Conservation (phyloP, 2,888 invertebrate genomes). For the Ctena decussata region DNA sequence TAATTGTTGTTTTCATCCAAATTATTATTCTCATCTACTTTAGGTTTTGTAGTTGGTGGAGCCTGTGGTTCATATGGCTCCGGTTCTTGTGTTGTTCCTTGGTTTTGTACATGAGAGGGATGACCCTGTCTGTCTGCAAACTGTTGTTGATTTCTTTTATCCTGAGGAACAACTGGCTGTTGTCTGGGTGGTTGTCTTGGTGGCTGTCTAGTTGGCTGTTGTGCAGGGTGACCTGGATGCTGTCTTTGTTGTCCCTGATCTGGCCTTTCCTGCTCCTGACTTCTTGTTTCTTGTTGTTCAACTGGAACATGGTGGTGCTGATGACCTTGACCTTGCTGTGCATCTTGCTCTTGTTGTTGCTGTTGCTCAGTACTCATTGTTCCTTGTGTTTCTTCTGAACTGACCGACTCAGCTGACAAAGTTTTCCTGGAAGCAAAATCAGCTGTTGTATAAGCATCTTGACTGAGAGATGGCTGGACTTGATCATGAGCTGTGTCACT, state of each 20-base stretch:
- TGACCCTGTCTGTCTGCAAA: neutral
- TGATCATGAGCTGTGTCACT: constrained; percentile 56
- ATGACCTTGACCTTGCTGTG: neutral
- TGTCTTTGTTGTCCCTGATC: neutral
- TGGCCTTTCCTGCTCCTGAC: neutral
- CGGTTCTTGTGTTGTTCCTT: neutral
- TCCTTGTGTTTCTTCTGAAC: neutral
- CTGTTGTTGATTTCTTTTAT: neutral
- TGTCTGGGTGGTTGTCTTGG: neutral
- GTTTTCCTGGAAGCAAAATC: constrained; percentile 71
- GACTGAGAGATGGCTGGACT: constrained; percentile 55
- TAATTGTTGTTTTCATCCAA: constrained; percentile 12
- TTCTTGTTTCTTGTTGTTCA: neutral
- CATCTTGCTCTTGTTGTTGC: neutral
- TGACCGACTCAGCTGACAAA: constrained; percentile 61
- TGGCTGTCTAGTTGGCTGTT: neutral
- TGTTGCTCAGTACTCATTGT: neutral
- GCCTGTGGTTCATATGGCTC: neutral
- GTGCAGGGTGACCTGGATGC: neutral
- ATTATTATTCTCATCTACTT: neutral
- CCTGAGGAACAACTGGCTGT: too few species aligned
- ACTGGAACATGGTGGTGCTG: neutral
- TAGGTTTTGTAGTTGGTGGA: neutral
- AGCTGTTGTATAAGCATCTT: constrained; percentile 65
- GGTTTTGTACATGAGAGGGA: neutral